These are phyloP conservation scores for Anarsia innoxiella DNA, from an alignment of 2,888 invertebrate genomes.

Conservation along the genomic window DNA sequence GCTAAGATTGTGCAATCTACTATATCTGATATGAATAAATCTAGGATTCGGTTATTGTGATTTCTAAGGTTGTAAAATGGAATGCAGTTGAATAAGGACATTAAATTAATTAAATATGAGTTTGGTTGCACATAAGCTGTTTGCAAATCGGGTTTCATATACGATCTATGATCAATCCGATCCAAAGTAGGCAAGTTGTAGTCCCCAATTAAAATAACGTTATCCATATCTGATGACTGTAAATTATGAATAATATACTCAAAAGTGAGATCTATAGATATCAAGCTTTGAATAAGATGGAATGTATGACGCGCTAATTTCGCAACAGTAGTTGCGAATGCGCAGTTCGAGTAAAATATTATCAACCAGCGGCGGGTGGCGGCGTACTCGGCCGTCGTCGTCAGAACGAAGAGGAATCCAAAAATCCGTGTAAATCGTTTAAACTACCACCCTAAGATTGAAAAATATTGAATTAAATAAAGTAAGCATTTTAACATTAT, in stretches of 20 bases:
- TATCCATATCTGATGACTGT: not conserved
- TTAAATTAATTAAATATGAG: constrained; percentile 5
- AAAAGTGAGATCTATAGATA: constrained; percentile 2
- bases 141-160: not conserved
- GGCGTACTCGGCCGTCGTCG: no score
- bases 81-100: not conserved
- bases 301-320: constrained; percentile 7
- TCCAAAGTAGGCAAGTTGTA: constrained; percentile 8
- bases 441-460: no score
- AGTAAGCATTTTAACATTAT: no score
- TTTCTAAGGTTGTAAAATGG: not conserved
- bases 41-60: not conserved
- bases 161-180: constrained; percentile 1
- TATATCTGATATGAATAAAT: not conserved
- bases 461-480: no score
- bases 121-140: not conserved
- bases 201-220: constrained; percentile 6
- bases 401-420: no score
- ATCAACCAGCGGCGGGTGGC: constrained; percentile 1
- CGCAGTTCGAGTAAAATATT: constrained; percentile 5
- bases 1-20: not conserved
- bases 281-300: constrained; percentile 1
- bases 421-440: no score
- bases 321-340: constrained; percentile 3
- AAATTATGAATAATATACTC: not conserved